Percentiles rank a stretch among this genome's conserved stretches.
Evolutionary conservation across 2,113 vertebrate species (phyloP).

Genomic region (Gila orcuttii): DNA sequence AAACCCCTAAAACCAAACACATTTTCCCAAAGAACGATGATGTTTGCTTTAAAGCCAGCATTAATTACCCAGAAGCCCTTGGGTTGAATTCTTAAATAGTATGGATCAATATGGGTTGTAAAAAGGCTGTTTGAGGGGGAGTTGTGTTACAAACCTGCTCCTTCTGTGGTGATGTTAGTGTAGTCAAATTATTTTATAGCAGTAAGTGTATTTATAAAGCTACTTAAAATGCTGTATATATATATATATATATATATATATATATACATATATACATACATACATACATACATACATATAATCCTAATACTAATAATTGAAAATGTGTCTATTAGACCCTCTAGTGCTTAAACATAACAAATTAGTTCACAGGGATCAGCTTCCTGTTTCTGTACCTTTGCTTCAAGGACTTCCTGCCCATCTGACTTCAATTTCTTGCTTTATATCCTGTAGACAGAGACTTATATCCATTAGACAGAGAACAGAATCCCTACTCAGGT

Average conservation of each 20-base stretch:
- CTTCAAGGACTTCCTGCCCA: background rate
- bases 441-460: background rate
- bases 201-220: background rate
- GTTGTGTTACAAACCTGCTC: slow-evolving; percentile 33
- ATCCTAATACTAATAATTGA: too few relatives aligned
- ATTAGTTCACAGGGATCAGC: background rate
- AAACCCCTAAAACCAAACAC: slow-evolving; percentile 28
- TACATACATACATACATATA: too few relatives aligned
- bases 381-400: background rate
- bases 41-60: slow-evolving; percentile 50
- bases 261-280: too few relatives aligned
- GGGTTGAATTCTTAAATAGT: slow-evolving; percentile 41
- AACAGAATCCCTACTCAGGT: background rate
- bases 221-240: background rate
- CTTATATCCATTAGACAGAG: background rate
- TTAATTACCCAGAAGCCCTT: slow-evolving; percentile 51
- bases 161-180: slow-evolving; percentile 4
- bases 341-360: background rate
- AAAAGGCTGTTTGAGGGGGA: slow-evolving; percentile 42
- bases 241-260: background rate
- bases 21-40: slow-evolving; percentile 39
- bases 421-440: background rate
- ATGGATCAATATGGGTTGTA: slow-evolving; percentile 50
- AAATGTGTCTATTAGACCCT: background rate
- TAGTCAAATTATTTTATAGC: background rate